Conservation (phyloP, 2,113 vertebrate genomes). For the Triplophysa rosa region DNA sequence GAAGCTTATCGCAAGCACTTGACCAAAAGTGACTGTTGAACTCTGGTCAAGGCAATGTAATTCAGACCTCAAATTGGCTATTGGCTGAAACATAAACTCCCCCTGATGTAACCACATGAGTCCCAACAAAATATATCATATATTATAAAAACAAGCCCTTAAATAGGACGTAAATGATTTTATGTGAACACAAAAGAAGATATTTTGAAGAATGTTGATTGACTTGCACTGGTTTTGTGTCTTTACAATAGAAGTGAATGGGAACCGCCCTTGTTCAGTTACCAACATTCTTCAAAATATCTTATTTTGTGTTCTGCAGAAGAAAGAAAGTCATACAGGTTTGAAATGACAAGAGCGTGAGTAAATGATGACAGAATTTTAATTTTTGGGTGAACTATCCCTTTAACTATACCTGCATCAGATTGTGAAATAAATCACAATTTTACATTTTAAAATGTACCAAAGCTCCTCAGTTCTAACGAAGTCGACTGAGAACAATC, state of each 20-base stretch:
- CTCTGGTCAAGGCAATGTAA: not conserved
- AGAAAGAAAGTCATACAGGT: no score
- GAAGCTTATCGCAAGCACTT: not conserved
- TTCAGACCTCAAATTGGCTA: not conserved
- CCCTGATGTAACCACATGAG: not conserved
- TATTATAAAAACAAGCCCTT: not conserved
- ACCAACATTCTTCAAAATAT: no score
- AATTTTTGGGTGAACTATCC: no score
- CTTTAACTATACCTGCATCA: no score
- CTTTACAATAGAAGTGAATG: no score
- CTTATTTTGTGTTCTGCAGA: no score
- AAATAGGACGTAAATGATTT: not conserved
- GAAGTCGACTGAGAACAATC: constrained; percentile 15
- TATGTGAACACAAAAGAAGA: not conserved
- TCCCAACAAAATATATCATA: not conserved
- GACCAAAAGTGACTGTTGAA: not conserved
- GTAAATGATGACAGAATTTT: no score
- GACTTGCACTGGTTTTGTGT: no score
- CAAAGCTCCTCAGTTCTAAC: not conserved
- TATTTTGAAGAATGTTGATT: no score
- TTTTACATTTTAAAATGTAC: not conserved
- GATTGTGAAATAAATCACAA: not conserved
- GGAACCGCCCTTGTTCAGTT: no score
- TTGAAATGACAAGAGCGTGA: no score
- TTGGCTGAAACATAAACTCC: constrained; percentile 15